These are phyloP conservation scores for Cacoxenus indagator DNA, from an alignment of 2,888 invertebrate genomes.

Conservation along the genomic window DNA sequence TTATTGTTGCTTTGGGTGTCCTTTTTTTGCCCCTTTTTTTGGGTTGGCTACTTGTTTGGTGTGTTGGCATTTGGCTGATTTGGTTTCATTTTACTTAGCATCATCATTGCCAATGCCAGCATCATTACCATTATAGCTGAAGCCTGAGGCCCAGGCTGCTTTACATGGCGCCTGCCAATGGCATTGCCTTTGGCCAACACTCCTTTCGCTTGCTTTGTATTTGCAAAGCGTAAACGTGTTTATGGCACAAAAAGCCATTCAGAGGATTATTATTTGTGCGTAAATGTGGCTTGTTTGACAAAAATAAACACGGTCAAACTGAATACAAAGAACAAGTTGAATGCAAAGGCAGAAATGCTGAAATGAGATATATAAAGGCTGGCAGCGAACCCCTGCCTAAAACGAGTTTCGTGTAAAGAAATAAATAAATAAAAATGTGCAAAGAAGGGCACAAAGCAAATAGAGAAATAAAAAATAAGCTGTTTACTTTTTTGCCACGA, in stretches of 20 bases:
- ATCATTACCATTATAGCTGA: not conserved
- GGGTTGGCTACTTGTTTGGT: not conserved
- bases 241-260: conserved; percentile 23
- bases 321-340: too few species aligned
- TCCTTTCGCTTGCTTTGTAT: conserved; percentile 1
- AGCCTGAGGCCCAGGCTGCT: not conserved
- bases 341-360: not conserved
- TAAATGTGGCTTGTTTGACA: conserved; percentile 22
- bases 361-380: not conserved
- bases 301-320: conserved; percentile 16
- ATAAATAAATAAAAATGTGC: too few species aligned
- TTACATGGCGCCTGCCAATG: not conserved
- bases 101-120: not conserved
- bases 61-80: not conserved
- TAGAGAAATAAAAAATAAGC: too few species aligned
- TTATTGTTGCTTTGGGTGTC: not conserved
- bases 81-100: not conserved
- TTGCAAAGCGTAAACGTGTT: conserved; percentile 23
- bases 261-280: conserved; percentile 22
- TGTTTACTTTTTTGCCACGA: not conserved
- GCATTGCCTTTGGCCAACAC: not conserved
- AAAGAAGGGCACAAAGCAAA: too few species aligned
- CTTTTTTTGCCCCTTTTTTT: not conserved
- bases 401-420: too few species aligned
- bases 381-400: too few species aligned